A percentile compares a stretch with the other conserved stretches of the same genome.
phyloP scores from a whole-genome alignment of 2,797 vertebrate species.

The Neomorphus geoffroyi region DNA sequence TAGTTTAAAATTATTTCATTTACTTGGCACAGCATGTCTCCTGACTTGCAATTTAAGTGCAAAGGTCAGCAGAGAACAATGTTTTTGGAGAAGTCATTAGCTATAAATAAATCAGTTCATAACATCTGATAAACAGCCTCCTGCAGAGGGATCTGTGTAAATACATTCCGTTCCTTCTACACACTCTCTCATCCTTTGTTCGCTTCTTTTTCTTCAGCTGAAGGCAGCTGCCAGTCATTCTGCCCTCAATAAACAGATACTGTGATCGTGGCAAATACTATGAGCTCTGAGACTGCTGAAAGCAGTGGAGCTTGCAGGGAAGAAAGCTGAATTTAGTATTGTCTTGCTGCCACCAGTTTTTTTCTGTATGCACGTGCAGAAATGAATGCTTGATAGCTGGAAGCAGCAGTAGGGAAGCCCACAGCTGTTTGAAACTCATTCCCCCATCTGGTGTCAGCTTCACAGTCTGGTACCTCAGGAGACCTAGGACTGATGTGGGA shows the following conservation, averaged over 20 bases:
- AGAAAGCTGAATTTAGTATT: not conserved
- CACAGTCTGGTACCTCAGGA: constrained; percentile 1
- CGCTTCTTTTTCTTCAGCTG: not conserved
- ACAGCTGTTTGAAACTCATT: not conserved
- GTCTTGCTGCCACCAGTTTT: not conserved
- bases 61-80: constrained; percentile 3
- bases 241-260: not conserved
- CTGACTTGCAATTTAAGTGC: not conserved
- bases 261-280: not conserved
- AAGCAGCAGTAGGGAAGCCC: not conserved
- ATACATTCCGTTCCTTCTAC: not conserved
- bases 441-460: not conserved
- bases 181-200: not conserved
- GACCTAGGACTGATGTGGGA: not conserved
- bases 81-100: not conserved
- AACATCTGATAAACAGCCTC: constrained; percentile 10
- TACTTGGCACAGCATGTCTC: not conserved
- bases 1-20: not conserved
- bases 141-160: not conserved
- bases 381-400: not conserved
- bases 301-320: not conserved
- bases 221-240: not conserved
- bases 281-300: not conserved
- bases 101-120: constrained; percentile 32
- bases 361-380: not conserved